phyloP scores from a whole-genome alignment of 2,113 vertebrate species.

The Ophthalmolycus amberensis region DNA sequence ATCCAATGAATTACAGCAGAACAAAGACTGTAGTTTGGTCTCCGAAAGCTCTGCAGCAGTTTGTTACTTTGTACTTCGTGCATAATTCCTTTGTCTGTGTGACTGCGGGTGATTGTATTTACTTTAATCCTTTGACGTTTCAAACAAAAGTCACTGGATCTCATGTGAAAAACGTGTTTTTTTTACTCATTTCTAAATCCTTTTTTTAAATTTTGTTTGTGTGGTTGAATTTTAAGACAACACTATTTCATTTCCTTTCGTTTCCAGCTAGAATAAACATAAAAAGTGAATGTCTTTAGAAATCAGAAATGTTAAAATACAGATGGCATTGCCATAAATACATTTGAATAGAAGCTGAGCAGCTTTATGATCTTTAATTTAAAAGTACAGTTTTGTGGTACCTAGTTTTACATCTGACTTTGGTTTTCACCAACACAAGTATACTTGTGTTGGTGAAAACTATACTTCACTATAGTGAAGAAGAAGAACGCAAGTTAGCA shows the following conservation, averaged over 20 bases:
- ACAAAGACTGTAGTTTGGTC: slow-evolving; percentile 27
- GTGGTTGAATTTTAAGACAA: slow-evolving; percentile 23
- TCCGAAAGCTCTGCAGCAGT: slow-evolving; percentile 21
- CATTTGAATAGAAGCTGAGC: neutral
- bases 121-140: slow-evolving; percentile 68
- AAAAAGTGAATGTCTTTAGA: neutral
- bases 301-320: neutral
- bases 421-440: neutral
- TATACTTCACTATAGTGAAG: neutral
- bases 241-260: slow-evolving; percentile 8
- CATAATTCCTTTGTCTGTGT: slow-evolving; percentile 55
- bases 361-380: neutral
- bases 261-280: neutral
- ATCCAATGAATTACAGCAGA: slow-evolving; percentile 32
- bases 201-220: slow-evolving; percentile 52
- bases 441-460: too few relatives aligned
- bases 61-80: slow-evolving; percentile 60
- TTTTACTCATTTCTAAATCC: slow-evolving; percentile 38
- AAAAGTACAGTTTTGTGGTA: neutral
- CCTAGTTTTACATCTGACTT: neutral
- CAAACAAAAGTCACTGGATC: slow-evolving; percentile 61
- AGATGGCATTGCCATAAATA: neutral
- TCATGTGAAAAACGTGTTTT: slow-evolving; percentile 38
- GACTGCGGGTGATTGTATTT: slow-evolving; percentile 54
- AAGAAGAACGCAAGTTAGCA: neutral